phyloP scores from a whole-genome alignment of 2,888 invertebrate genomes.

The Eurytoma adleriae region DNA sequence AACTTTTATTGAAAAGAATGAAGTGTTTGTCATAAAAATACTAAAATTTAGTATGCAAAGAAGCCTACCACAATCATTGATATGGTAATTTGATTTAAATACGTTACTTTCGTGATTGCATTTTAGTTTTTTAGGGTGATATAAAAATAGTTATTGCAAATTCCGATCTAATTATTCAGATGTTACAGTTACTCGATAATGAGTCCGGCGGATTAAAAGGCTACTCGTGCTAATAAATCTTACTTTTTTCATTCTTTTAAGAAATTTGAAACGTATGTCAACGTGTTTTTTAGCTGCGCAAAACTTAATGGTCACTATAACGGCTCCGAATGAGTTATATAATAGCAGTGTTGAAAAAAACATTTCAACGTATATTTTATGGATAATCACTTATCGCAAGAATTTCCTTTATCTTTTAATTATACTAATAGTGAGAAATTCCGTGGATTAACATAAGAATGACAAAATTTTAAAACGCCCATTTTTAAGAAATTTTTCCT shows the following conservation, averaged over 20 bases:
- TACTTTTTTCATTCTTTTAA: background rate
- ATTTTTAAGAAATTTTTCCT: background rate
- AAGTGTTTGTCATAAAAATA: too few relatives aligned
- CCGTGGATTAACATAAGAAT: background rate
- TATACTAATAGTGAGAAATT: slow-evolving; percentile 29
- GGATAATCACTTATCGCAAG: slow-evolving; percentile 28
- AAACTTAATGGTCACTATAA: slow-evolving; percentile 6
- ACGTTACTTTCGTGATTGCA: too few relatives aligned
- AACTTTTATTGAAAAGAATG: background rate
- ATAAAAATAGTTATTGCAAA: background rate
- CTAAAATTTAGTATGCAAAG: too few relatives aligned
- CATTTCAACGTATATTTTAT: slow-evolving; percentile 20
- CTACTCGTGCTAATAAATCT: slow-evolving; percentile 25
- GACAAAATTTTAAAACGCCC: background rate
- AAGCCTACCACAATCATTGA: too few relatives aligned
- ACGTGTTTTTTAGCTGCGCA: background rate
- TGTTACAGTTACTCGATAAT: slow-evolving; percentile 7
- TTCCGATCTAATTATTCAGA: slow-evolving; percentile 31
- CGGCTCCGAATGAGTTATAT: slow-evolving; percentile 35
- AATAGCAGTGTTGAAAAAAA: slow-evolving; percentile 42
- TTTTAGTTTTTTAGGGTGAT: background rate
- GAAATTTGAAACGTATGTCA: slow-evolving; percentile 34
- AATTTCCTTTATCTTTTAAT: slow-evolving; percentile 45
- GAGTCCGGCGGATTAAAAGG: background rate
- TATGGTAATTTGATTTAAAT: too few relatives aligned